Evolutionary conservation across 2,797 vertebrate genomes (phyloP).

Genomic region (Dicrostonyx torquatus): DNA sequence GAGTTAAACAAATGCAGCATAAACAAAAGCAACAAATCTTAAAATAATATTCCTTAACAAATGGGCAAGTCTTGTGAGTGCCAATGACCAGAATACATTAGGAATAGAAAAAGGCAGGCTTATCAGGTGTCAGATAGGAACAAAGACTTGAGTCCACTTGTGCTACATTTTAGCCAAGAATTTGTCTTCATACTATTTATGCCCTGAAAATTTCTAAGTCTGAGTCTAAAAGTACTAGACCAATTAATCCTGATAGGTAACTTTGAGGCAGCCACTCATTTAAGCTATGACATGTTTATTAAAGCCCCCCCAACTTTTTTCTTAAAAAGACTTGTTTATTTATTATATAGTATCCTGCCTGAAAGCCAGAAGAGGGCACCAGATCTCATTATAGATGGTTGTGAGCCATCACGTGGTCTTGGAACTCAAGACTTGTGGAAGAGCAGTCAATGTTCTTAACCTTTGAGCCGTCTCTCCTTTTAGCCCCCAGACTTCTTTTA

Average conservation of each 20-base stretch:
- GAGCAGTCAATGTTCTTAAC: too few species aligned
- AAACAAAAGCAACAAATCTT: too few species aligned
- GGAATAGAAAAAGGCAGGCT: background rate
- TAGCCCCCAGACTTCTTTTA: background rate
- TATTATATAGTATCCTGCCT: background rate
- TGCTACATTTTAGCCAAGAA: background rate
- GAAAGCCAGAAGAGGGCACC: too few species aligned
- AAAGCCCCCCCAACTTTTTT: background rate
- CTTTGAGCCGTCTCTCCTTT: too few species aligned
- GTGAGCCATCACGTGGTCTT: too few species aligned
- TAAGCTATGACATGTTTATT: background rate
- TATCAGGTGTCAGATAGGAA: background rate
- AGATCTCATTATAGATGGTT: too few species aligned
- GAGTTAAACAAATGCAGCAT: too few species aligned
- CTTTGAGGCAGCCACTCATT: background rate
- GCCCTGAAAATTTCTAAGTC: background rate
- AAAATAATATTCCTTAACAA: too few species aligned
- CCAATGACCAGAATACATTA: background rate
- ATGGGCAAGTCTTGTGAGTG: background rate
- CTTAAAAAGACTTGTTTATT: too few species aligned
- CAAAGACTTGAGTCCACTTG: background rate
- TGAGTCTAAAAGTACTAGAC: background rate
- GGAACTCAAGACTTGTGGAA: too few species aligned
- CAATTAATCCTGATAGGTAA: background rate
- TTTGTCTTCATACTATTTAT: background rate